These are phyloP conservation scores for Drosophila peninsularis DNA, from an alignment of 2,888 invertebrate genomes.

Conservation along the genomic window DNA sequence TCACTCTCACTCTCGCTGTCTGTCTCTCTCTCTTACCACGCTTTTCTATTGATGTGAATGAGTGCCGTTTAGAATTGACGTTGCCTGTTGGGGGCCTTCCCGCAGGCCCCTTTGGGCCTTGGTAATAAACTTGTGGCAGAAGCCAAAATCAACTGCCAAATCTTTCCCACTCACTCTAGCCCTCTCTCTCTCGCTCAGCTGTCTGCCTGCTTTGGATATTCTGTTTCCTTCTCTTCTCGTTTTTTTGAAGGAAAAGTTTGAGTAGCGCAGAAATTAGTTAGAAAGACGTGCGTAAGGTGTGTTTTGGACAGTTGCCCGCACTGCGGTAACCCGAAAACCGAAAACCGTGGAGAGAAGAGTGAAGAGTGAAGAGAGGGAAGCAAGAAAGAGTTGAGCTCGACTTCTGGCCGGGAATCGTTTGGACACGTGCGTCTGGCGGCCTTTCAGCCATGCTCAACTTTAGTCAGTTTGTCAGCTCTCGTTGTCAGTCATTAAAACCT, in stretches of 20 bases:
- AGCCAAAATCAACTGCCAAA: slow-evolving; percentile 40
- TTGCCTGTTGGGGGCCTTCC: slow-evolving; percentile 15
- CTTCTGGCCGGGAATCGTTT: slow-evolving; percentile 12
- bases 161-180: background rate
- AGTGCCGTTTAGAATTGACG: slow-evolving; percentile 67
- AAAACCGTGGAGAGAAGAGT: background rate
- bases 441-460: slow-evolving; percentile 17
- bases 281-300: slow-evolving; percentile 78
- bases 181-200: background rate
- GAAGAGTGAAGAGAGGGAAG: background rate
- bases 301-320: slow-evolving; percentile 48
- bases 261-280: slow-evolving; percentile 71
- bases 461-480: slow-evolving; percentile 41
- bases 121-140: slow-evolving; percentile 71
- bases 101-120: slow-evolving; percentile 1
- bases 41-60: slow-evolving; percentile 47
- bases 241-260: slow-evolving; percentile 50
- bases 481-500: slow-evolving; percentile 62
- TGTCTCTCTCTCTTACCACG: background rate
- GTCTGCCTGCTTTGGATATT: slow-evolving; percentile 26
- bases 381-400: background rate
- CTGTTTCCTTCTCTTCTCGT: background rate
- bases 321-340: background rate
- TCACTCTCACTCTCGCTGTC: background rate
- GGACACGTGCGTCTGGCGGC: slow-evolving; percentile 52